Evolutionary conservation across 64 coral and sea anemone species (phyloP), one percentile per base, ranked within the genome.

Genomic region (Stichodactyla mertensii): DNA sequence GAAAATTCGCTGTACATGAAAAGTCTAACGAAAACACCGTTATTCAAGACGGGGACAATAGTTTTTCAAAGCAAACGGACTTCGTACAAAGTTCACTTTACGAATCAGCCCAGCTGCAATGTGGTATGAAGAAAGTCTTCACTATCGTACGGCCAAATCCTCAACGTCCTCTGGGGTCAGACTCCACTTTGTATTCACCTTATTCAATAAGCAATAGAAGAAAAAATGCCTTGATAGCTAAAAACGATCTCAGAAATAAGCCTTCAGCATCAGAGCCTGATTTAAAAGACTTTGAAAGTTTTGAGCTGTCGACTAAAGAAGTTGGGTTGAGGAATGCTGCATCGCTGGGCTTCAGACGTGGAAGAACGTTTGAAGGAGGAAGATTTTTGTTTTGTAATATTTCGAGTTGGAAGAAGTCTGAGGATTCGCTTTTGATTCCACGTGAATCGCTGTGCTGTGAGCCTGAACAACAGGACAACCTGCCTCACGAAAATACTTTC

Each of bases 351-450:
- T 27, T 23, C 12, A 74, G 27, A 74, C 6, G 11, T 74, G 69
- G 10, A 74, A 52, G 78, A 55, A 54, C 23, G 55, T 81, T 52
- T 28, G 78, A 81, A 54, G 78, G 78, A 53, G 78, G 51, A 12
- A 52, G 78, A 18, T 81, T 81, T 81, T 81, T 81, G 78, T 53
- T 81, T 20, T 53, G 78, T 54, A 81, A 81, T 16, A 45, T 45
- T 45, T 20, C 13, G 26, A 52, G 53, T 15, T 53, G 45, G 15
- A 81, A 52, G 51, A 52, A 19, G 15, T 16, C 78, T 28, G 78
- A 23, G 6, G 78, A 81, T 53, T 81, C 78, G 14, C 10, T 81
- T 81, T 10, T 81, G 4, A 20, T 81, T 81, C 51, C 78, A 16
- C 36, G 54, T 54, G 78, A 81, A 55, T 54, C 78, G 53, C 15